Evolutionary conservation across 2,113 vertebrate genomes (phyloP).

Genomic region (Onychorhynchus coronatus): DNA sequence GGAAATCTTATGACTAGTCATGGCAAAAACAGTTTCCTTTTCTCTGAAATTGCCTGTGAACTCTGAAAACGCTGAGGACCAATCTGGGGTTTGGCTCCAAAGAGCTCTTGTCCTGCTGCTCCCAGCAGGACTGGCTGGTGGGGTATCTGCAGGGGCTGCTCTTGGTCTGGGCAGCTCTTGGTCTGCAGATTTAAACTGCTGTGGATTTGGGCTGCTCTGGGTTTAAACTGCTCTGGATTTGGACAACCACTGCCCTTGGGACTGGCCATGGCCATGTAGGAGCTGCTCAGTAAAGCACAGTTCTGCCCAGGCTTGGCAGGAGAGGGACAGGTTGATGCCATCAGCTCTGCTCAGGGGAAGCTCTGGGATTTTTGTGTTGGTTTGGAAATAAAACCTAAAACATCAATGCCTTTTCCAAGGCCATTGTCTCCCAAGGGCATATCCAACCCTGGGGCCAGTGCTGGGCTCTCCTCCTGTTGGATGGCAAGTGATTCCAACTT

Average conservation of each 20-base stretch:
- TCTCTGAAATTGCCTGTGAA: not conserved
- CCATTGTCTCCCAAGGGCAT: rapidly evolving
- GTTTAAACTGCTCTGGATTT: not conserved
- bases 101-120: not conserved
- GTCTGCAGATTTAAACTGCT: not conserved
- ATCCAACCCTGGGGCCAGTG: rapidly evolving
- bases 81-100: not conserved
- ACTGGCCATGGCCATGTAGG: rapidly evolving
- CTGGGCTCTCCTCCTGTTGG: not conserved
- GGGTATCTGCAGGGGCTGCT: rapidly evolving
- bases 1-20: constrained; percentile 25
- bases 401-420: not conserved
- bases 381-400: not conserved
- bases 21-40: not conserved
- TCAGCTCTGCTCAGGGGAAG: not conserved
- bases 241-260: not conserved
- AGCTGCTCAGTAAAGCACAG: not conserved
- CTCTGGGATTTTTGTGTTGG: not conserved
- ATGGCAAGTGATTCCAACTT: not conserved
- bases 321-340: not conserved
- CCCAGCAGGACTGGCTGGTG: not conserved
- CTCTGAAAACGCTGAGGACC: not conserved
- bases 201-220: not conserved
- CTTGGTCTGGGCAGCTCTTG: not conserved
- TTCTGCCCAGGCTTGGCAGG: not conserved